Conservation (phyloP, 2,113 vertebrate genomes). For the Aphelocoma coerulescens region DNA sequence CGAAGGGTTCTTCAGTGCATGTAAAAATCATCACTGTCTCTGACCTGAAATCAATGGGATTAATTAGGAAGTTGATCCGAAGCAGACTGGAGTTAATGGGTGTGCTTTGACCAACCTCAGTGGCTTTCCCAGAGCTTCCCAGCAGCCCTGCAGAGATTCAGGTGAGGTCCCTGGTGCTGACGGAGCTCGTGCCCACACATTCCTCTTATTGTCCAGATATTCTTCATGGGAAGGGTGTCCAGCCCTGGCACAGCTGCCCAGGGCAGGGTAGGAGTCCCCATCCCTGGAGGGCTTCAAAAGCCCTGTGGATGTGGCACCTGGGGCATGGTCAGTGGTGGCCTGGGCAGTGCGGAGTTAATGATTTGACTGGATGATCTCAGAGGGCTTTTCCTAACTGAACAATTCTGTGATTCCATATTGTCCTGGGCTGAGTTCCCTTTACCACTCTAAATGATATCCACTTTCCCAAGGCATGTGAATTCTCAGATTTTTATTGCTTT, state of each 20-base stretch:
- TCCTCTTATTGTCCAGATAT: rapidly evolving
- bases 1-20: background rate
- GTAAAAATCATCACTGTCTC: background rate
- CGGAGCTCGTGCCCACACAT: rapidly evolving
- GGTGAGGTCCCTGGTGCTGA: background rate
- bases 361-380: background rate
- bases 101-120: background rate
- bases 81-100: background rate
- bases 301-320: background rate
- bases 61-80: background rate
- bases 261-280: no score
- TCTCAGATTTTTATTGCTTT: background rate
- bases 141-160: rapidly evolving
- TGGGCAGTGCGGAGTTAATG: background rate
- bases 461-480: background rate
- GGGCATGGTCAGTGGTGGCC: background rate
- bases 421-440: background rate
- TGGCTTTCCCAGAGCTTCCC: background rate
- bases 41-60: rapidly evolving
- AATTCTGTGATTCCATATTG: background rate
- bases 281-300: background rate
- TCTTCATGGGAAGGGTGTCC: background rate
- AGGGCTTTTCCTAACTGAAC: background rate
- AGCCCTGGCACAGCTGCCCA: background rate
- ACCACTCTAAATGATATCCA: background rate